phyloP scores from a whole-genome alignment of 2,113 vertebrate genomes.

The Panurus biarmicus region DNA sequence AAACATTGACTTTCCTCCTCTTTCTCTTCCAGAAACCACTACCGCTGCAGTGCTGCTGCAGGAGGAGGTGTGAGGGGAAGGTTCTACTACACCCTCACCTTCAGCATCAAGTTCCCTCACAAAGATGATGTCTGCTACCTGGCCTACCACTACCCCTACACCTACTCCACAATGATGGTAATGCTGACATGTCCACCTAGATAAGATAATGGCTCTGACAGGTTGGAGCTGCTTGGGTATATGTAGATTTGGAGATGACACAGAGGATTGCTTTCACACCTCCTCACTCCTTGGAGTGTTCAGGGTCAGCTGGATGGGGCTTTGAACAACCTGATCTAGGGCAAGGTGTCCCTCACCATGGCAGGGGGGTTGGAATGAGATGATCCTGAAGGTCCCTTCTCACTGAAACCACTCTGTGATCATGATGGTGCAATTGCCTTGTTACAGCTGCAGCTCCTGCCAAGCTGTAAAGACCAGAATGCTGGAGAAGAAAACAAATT shows the following conservation, averaged over 20 bases:
- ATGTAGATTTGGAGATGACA: not conserved
- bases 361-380: not conserved
- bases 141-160: conserved; percentile 94
- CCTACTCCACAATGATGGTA: conserved; percentile 87
- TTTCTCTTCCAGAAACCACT: conserved; percentile 79
- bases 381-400: not conserved
- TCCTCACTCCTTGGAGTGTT: not conserved
- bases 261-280: not conserved
- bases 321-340: not conserved
- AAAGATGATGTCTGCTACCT: conserved; percentile 86
- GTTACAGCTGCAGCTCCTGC: not conserved
- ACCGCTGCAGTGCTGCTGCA: conserved; percentile 12
- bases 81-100: conserved; percentile 83
- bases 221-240: not conserved
- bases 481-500: not conserved
- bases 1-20: not conserved
- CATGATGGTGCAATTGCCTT: not conserved
- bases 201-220: not conserved
- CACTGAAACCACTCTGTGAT: not conserved
- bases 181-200: not conserved
- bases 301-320: not conserved
- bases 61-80: conserved; percentile 10
- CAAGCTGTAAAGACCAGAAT: not conserved
- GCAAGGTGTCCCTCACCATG: not conserved
- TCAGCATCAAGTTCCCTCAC: conserved; percentile 82